Conservation (phyloP, 2,888 invertebrate genomes). For the Liposcelis brunnea region DNA sequence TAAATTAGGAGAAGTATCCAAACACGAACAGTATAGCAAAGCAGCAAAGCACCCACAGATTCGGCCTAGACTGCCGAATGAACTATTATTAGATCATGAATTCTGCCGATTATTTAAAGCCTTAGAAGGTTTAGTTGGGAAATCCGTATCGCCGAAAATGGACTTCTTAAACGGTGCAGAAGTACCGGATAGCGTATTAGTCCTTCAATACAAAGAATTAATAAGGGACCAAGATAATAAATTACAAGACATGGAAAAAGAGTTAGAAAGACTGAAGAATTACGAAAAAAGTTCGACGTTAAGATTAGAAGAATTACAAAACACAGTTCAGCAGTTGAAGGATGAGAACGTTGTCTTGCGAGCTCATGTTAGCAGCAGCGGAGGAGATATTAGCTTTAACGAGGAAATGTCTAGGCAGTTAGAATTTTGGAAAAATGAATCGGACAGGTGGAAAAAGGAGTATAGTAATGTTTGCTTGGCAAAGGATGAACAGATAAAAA, state of each 20-base stretch:
- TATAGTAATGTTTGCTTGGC: too few species aligned
- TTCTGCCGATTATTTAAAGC: slow-evolving; percentile 84
- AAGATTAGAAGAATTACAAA: slow-evolving; percentile 46
- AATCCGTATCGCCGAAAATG: slow-evolving; percentile 16
- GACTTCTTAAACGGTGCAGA: background rate
- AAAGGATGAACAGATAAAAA: slow-evolving; percentile 15
- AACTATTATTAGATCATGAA: slow-evolving; percentile 83
- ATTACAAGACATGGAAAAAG: slow-evolving; percentile 32
- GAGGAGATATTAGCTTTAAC: slow-evolving; percentile 12
- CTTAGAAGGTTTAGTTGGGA: slow-evolving; percentile 44
- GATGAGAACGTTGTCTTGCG: slow-evolving; percentile 78
- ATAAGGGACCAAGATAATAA: slow-evolving; percentile 77
- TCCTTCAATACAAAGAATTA: slow-evolving; percentile 72
- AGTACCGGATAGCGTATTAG: slow-evolving; percentile 26
- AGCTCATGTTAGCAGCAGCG: slow-evolving; percentile 36
- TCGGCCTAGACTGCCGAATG: slow-evolving; percentile 50
- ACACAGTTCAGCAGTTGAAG: slow-evolving; percentile 54
- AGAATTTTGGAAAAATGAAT: slow-evolving; percentile 16
- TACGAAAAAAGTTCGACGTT: slow-evolving; percentile 15
- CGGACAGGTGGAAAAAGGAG: slow-evolving; percentile 11
- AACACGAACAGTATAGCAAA: slow-evolving; percentile 78
- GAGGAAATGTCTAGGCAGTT: slow-evolving; percentile 11
- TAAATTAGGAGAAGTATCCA: slow-evolving; percentile 67
- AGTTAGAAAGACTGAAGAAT: slow-evolving; percentile 12
- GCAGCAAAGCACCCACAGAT: slow-evolving; percentile 90